Base-by-base conservation (phyloP, 2,113 vertebrate genomes). In the Tringa solitaria region DNA sequence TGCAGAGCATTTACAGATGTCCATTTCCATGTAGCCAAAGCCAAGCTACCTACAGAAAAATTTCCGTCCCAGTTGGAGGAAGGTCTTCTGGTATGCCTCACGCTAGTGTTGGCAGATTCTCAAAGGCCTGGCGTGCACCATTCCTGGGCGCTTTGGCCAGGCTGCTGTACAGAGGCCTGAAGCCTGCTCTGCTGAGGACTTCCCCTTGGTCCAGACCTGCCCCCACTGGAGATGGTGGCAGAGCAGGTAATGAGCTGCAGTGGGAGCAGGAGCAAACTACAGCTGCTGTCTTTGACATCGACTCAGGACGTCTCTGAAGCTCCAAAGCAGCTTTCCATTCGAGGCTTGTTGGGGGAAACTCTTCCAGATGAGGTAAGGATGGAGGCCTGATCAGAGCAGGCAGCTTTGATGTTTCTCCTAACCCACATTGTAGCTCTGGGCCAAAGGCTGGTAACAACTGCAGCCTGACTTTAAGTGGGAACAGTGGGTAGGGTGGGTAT, bases 1-100 rank as follows among this genome's bases (percentile, higher is more conserved):
- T 94, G 57, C 92, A 92, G 80, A 79, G 24, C 80, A 32, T 51
- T 94, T 92, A 41, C 61, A 87, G 81, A 91, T 81, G 79, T 2
- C 94, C 77, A 22, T 87, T 89, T 87, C 69, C 32, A n/a, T n/a
- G 7, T 50, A 87, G 69, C 56, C 77, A 76, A 65, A 72, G 70
- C 77, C 77, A 61, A 87, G 21, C 77, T 79, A 69, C 69, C 60
- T 84, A 82, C 17, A 5, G 81, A 87, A 89, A 76, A 75, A 53
- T 61, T 84, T 95, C 94, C 69, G 41, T 82, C 16, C 3, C 1
- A 4, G 48, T 48, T 75, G 53, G 39, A 68, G 73, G 72, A 75
- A 12, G 41, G 45, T 89, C 61, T 75, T 56, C 39, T 87, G 84
- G 61, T 37, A 46, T 61, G 32, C 39, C 43, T 84, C 19, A 4